Evolutionary conservation across 2,113 vertebrate genomes (phyloP).

Genomic region (Epinephelus cyanopodus): DNA sequence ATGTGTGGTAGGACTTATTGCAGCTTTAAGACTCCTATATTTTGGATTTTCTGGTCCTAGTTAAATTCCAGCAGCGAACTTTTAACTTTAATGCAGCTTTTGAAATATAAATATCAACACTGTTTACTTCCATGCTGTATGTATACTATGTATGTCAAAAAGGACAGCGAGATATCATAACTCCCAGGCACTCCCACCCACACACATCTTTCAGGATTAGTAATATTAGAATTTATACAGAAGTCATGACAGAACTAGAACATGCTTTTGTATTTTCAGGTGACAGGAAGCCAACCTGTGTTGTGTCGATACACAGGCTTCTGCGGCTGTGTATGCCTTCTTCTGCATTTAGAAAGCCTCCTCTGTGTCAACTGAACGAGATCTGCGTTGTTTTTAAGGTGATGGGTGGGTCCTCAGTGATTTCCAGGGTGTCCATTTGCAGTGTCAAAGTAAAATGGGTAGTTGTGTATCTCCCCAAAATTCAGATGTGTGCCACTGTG

Average conservation of each 20-base stretch:
- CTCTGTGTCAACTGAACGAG: too few relatives aligned
- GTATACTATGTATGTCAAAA: background rate
- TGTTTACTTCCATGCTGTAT: conserved; percentile 11
- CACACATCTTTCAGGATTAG: conserved; percentile 55
- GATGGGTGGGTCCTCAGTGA: too few relatives aligned
- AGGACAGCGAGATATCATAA: background rate
- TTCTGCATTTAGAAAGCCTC: too few relatives aligned
- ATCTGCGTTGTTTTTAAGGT: too few relatives aligned
- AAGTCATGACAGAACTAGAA: conserved; percentile 78
- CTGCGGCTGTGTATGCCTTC: too few relatives aligned
- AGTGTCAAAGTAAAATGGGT: too few relatives aligned
- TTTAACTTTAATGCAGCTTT: background rate
- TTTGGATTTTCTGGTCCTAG: background rate
- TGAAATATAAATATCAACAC: conserved; percentile 18
- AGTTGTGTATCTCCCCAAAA: too few relatives aligned
- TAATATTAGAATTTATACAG: conserved; percentile 63
- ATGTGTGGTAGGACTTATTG: too few relatives aligned
- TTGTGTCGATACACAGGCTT: conserved; percentile 24
- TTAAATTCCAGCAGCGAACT: background rate
- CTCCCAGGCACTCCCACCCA: background rate
- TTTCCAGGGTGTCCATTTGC: too few relatives aligned
- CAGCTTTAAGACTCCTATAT: too few relatives aligned
- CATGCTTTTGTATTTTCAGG: conserved; percentile 36
- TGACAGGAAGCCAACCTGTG: conserved; percentile 40
- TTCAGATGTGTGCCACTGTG: too few relatives aligned